phyloP scores from a whole-genome alignment of 2,113 vertebrate species.

The Megalops atlanticus region DNA sequence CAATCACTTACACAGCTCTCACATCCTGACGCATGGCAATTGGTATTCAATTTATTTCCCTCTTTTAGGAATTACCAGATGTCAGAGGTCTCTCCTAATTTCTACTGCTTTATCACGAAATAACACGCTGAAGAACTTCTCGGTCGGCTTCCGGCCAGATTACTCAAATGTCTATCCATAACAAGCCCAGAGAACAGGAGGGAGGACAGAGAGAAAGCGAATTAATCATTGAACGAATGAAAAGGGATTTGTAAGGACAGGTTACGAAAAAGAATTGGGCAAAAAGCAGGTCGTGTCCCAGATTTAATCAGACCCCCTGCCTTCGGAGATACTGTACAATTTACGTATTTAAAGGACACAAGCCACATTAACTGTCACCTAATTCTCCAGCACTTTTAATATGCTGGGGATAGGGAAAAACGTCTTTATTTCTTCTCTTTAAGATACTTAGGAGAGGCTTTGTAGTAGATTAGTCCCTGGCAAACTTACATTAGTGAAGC shows the following conservation, averaged over 20 bases:
- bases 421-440: neutral
- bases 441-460: slow-evolving; percentile 19
- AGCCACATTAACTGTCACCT: slow-evolving; percentile 1
- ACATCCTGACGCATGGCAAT: slow-evolving; percentile 30
- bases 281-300: slow-evolving; percentile 20
- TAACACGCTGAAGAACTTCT: slow-evolving; percentile 32
- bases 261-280: slow-evolving; percentile 1
- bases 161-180: slow-evolving; percentile 30
- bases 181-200: slow-evolving; percentile 23
- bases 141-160: slow-evolving; percentile 21
- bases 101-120: slow-evolving; percentile 34
- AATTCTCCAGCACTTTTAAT: neutral
- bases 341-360: neutral
- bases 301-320: slow-evolving; percentile 5
- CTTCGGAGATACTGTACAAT: slow-evolving; percentile 3
- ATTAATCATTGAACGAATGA: slow-evolving; percentile 15
- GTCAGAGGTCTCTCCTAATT: slow-evolving; percentile 32
- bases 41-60: slow-evolving; percentile 34
- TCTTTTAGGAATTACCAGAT: slow-evolving; percentile 31
- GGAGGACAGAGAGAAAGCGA: neutral
- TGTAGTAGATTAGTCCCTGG: neutral
- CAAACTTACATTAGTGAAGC: neutral
- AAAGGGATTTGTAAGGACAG: slow-evolving; percentile 28
- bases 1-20: slow-evolving; percentile 15
- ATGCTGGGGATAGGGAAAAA: slow-evolving; percentile 5